Base-by-base conservation (phyloP, 2,888 invertebrate species). In the Bursaphelenchus okinawaensis region DNA sequence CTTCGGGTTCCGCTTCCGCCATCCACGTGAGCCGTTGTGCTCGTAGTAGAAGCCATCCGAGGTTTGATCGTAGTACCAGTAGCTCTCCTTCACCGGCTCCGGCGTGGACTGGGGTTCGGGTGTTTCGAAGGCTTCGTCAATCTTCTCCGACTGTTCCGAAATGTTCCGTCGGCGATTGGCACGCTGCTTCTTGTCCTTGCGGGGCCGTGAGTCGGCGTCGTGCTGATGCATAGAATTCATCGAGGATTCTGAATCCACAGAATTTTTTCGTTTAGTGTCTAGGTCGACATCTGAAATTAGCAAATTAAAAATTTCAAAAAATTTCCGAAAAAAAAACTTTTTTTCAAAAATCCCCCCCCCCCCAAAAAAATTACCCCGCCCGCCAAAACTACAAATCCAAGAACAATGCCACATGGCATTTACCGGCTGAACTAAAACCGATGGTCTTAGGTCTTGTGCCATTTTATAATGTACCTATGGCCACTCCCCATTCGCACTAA, bases 1-100 rank as follows among this genome's bases (percentile, higher is more conserved):
- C 52, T 75, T 72, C 26, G 68, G 63, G 52, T 72, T 75, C 9
- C 75, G 63, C 55, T 76, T 73, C 26, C 73, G 68, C 73, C 73
- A 73, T 24, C 73, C 73, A 23, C 73, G 70, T n/a, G 71, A 66
- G 19, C 81, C 81, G 61, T 76, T 79, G 68, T 77, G 77, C 64
- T 81, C 81, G 66, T 81, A 81, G 62, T 80, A 81, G 69, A 79
- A 81, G 16, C 81, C 81, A 62, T 80, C 78, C 50, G 76, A 72
- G n/a, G 73, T 72, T 6, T 73, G 73, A 63, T 81, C 81, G 65
- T 81, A 81, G 64, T 77, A 71, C 70, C 71, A 71, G 52, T 71
- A 71, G 57, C 70, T 66, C 61, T 71, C 70, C 28, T 71, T 71
- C 8, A 62, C 51, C 26, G 73, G 66, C 31, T 74, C 62, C 20